Evolutionary conservation across 2,888 invertebrate species (phyloP), one percentile per base, ranked within the genome.

Genomic region (Agrilus cyanescens): DNA sequence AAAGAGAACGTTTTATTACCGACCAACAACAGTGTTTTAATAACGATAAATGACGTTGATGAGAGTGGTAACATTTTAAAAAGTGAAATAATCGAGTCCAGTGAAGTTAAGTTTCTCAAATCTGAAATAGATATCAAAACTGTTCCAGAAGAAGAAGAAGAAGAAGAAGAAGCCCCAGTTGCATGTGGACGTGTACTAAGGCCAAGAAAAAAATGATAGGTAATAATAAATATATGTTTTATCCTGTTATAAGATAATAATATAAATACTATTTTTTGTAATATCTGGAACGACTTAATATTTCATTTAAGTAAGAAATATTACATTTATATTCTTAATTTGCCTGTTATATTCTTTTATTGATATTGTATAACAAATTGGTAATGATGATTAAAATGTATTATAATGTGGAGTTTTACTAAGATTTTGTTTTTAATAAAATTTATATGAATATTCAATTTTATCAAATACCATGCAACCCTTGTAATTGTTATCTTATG

Each of bases 31-130:
- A 67, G 66, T 39, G 74, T 82, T 30, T 69, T 80, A 47, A 78
- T 82, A 46, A 73, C 74, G 0, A 76, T 81, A 59, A 76, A 76
- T 45, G 80, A 82, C 57, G 68, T 80, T 0, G 82, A 82, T 53
- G 74, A 74, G 12, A 62, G 73, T 34, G 82, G 82, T 1, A 80
- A 80, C 56, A 69, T 82, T 50, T 69, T 82, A 16, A 72, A 72
- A 43, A 71, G 73, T 1, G 68, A 76, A 57, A 63, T 74, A 10
- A 68, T 80, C 8, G 69, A 76, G 47, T 72, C 75, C 2, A 70
- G 73, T 49, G 70, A 72, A 56, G 66, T 61, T 45, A 45, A 47
- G 25, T 32, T 47, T 35, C 33, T 47, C 37, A 41, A 33, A 31
- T 40, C 40, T 12, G 30, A 38, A 38, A 7, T 38, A 38, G 15